Evolutionary conservation across 2,797 vertebrate species (phyloP), one percentile per base, ranked within the genome.

Genomic region (Cirrhinus molitorella): DNA sequence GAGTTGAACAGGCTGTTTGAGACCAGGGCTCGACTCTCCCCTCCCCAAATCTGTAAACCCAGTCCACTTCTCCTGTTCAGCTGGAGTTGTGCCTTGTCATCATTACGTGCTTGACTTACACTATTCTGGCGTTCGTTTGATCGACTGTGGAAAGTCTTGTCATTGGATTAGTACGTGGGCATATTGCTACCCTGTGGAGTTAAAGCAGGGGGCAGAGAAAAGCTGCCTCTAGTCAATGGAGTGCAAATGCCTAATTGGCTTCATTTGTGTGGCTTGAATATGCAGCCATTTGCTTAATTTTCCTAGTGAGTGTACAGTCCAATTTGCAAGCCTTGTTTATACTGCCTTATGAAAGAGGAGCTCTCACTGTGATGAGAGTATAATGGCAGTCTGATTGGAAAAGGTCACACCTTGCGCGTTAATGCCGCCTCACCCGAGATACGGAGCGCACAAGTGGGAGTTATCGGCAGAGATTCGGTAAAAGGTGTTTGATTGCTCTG

Each of bases 251-350:
- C 63, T 87, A 68, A 87, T 89, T 89, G 84, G 83, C 59, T 85
- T 87, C 61, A 61, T 84, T 89, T 88, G 70, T 85, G 43, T 34
- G 45, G 61, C 57, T 84, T 83, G 51, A 86, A 77, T 73, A 66
- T 74, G 55, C 23, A 53, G 70, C 49, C 51, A 63, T 85, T 80
- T 81, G 70, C 79, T 79, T 84, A 71, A 88, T 87, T 84, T 80
- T 84, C 74, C 49, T 47, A 73, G 59, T 34, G 47, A 79, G 79
- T 75, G 82, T 67, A 34, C 76, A 34, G 57, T 70, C 67, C 73
- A 85, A 88, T 85, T 88, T 83, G 53, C n/a, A n/a, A 51, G 76
- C 82, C 85, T 87, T 89, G 86, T 89, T 87, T 87, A 76, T 66
- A 40, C 51, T 40, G 23, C 75, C 61, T 77, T 51, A 40, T 73